Percentiles rank a stretch among this genome's conserved stretches.
Evolutionary conservation across 2,113 vertebrate genomes (phyloP).

Genomic region (Hepsetus odoe): DNA sequence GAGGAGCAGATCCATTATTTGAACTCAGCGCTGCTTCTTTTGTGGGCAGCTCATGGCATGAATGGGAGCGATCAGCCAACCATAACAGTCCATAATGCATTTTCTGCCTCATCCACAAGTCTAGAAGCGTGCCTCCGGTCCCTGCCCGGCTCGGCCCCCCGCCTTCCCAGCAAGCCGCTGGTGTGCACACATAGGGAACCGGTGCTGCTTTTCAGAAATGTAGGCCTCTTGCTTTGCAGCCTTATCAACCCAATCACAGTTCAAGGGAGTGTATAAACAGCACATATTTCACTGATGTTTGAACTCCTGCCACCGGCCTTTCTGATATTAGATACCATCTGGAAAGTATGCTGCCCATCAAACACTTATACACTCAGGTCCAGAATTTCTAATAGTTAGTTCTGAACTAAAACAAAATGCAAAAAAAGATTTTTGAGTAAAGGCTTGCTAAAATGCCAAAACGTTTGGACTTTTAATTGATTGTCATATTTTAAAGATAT

Average conservation of each 20-base stretch:
- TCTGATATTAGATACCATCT: not conserved
- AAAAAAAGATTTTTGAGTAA: too few relatives aligned
- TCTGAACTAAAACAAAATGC: too few relatives aligned
- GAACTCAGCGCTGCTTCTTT: conserved; percentile 71
- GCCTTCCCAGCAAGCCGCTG: conserved; percentile 37
- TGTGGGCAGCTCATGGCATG: conserved; percentile 73
- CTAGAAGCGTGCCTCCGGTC: conserved; percentile 76
- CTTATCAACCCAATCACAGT: not conserved
- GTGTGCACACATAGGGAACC: conserved; percentile 35
- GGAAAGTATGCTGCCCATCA: not conserved
- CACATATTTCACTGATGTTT: not conserved
- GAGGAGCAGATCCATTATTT: conserved; percentile 72
- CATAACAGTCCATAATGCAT: conserved; percentile 77
- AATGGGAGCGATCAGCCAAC: conserved; percentile 77
- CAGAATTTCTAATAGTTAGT: too few relatives aligned
- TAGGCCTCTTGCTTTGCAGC: not conserved
- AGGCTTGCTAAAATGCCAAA: too few relatives aligned
- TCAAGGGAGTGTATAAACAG: not conserved
- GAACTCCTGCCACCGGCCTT: not conserved
- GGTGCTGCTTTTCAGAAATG: not conserved
- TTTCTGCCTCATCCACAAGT: conserved; percentile 80
- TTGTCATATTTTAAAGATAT: too few relatives aligned
- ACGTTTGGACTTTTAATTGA: too few relatives aligned
- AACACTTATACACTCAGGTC: too few relatives aligned
- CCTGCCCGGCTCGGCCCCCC: conserved; percentile 57